Evolutionary conservation across 2,888 invertebrate genomes (phyloP), one percentile per base, ranked within the genome.

Genomic region (Zelleria hepariella): DNA sequence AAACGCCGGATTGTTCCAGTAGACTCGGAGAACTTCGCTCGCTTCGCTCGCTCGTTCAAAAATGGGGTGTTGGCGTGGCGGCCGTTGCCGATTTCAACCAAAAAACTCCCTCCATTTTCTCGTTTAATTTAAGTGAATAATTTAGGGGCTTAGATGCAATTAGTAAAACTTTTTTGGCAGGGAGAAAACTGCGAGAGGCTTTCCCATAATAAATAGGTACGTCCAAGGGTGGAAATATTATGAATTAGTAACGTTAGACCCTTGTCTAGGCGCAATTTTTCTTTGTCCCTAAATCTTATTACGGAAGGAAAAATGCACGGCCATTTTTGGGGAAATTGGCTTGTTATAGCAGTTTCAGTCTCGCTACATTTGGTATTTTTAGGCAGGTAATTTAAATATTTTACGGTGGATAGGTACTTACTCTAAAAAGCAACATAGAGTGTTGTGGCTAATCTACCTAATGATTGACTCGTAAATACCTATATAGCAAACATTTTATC

Each of bases 221-320:
- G 51, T 20, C 51, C 15, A 53, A 25, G 53, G 53, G 53, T 24
- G n/a, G 53, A 25, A 42, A 53, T 53, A 53, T 53, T 25, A 53
- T 24, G 25, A 53, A 53, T 53, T 53, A 53, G 53, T n/a, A 53
- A 24, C 53, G n/a, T 53, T 42, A 53, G 25, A 53, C 53, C 53
- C 53, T n/a, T 53, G 53, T 53, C 53, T 53, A 53, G 53, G 51
- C 24, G 53, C 23, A 2, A 53, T 53, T 53, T 53, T 53, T 53
- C 53, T 53, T 24, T 5, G 24, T 25, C 25, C 53, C 25, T 10
- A 53, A 53, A 25, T 4, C 32, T 42, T 32, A 32, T 32, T 15
- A 42, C 32, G 32, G 15, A n/a, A 42, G 32, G 15, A 32, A 42
- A 42, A 42, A 42, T 10, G 32, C 32, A 15, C 32, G 15, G 15